Evolutionary conservation across 2,888 invertebrate species (phyloP), one percentile per base, ranked within the genome.

Genomic region (Mimas tiliae): DNA sequence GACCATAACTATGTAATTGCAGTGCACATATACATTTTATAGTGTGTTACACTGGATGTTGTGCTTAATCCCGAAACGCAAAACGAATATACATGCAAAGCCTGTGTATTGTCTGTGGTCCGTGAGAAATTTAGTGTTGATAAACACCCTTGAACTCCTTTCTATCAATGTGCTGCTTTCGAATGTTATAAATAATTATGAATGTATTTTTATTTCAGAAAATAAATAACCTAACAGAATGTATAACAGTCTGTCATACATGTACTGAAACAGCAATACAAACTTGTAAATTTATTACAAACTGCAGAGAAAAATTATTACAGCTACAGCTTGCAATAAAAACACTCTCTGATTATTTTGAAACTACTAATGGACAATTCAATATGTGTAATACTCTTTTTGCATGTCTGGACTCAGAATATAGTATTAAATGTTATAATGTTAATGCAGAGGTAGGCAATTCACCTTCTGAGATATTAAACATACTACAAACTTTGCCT

Each of bases 271-370:
- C 47, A 12, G 64, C 72, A 27, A 55, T 82, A n/a, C 68, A 63
- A 14, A 69, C 72, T 65, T 82, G 80, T 62, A 77, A 69, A 64
- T 84, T 84, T 58, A 75, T 81, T 19, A 66, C 70, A 42, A 70
- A 63, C 27, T 81, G 83, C 65, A 75, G 67, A 69, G 53, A 65
- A 19, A 82, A 80, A 62, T 65, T 66, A 6, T 27, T 70, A 9
- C 66, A 66, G 33, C 52, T 80, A 9, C 48, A 66, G 0, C 19
- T 66, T 6, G 33, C 64, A 1, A 42, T 79, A 16, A n/a, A 66
- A 51, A 63, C 63, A 6, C n/a, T 83, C 8, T 63, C 69, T 27
- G 65, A 68, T 9, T 69, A 69, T 65, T 65, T 77, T 70, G 70
- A 72, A 65, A 70, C 67, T 72, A 67, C 51, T 9, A n/a, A 16